Evolutionary conservation across 2,888 invertebrate genomes (phyloP).

Genomic region (Lasioglossum villosulum): DNA sequence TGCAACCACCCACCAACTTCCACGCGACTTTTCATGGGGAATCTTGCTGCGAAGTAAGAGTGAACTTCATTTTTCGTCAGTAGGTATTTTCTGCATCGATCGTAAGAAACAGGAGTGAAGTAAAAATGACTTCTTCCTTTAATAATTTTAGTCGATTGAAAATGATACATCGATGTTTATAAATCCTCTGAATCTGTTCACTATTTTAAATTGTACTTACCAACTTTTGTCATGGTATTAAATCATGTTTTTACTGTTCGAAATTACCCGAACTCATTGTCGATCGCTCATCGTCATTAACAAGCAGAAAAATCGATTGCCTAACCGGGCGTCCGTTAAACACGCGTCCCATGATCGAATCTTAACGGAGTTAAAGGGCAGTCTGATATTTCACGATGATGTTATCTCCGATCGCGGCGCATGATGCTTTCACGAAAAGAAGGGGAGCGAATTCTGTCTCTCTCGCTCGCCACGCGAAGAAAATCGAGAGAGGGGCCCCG

Average conservation of each 20-base stretch:
- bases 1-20: neutral
- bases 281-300: neutral
- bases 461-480: constrained; percentile 13
- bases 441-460: constrained; percentile 17
- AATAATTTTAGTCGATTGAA: too few relatives aligned
- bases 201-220: too few relatives aligned
- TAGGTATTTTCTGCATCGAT: neutral
- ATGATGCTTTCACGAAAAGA: constrained; percentile 20
- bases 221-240: too few relatives aligned
- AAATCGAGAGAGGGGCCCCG: constrained; percentile 11
- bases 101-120: neutral
- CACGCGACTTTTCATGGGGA: neutral
- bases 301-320: constrained; percentile 8
- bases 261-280: too few relatives aligned
- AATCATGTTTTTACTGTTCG: too few relatives aligned
- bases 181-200: too few relatives aligned
- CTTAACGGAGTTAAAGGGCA: constrained; percentile 27
- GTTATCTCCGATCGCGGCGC: constrained; percentile 28
- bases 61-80: neutral
- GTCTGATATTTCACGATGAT: constrained; percentile 33
- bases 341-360: constrained; percentile 19
- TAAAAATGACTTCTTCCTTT: too few relatives aligned
- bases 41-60: neutral
- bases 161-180: too few relatives aligned
- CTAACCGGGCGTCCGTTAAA: constrained; percentile 6